These are phyloP conservation scores for Rana temporaria DNA, from an alignment of 2,113 vertebrate species.

Conservation along the genomic window DNA sequence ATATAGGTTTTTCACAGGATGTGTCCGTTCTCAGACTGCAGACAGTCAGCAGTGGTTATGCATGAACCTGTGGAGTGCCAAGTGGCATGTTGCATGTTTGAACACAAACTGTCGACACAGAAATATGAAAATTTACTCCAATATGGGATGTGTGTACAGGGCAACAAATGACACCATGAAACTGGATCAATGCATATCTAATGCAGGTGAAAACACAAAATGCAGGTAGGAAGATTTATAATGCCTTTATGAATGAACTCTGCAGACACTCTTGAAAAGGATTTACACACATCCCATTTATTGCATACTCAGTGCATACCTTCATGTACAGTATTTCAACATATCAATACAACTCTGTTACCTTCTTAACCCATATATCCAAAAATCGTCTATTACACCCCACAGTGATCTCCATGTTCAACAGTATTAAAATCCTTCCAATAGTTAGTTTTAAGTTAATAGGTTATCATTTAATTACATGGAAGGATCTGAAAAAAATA, in stretches of 20 bases:
- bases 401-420: neutral
- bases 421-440: conserved; percentile 17
- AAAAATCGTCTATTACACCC: conserved; percentile 44
- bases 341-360: conserved; percentile 57
- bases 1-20: no score
- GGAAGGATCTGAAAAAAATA: neutral
- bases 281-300: conserved; percentile 63
- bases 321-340: conserved; percentile 66
- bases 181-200: no score
- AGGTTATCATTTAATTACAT: conserved; percentile 36
- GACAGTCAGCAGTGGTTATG: no score
- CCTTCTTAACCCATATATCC: conserved; percentile 54
- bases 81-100: no score
- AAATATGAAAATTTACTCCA: no score
- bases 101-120: no score
- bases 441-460: conserved; percentile 38
- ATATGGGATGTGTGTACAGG: no score
- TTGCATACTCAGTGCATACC: conserved; percentile 68
- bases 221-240: no score
- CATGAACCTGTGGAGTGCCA: no score
- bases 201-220: no score
- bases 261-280: conserved; percentile 42
- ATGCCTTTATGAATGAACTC: neutral
- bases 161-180: no score
- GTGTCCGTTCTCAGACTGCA: no score